Base-by-base conservation (phyloP, 2,888 invertebrate species). In the Agonopterix arenella region DNA sequence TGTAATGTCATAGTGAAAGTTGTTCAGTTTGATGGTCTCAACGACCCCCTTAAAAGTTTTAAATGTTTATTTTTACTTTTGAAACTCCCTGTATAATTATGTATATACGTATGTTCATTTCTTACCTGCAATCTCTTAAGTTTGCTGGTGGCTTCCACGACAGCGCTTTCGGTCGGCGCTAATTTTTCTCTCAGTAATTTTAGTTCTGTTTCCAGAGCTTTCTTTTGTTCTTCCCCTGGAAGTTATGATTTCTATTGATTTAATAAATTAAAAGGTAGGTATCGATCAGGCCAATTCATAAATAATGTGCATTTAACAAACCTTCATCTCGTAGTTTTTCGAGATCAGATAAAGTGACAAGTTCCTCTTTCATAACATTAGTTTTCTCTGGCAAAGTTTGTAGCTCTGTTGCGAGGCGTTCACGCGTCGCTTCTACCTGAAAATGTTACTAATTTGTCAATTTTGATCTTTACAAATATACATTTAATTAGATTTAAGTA, bases 331-430 rank as follows among this genome's bases (percentile, higher is more conserved):
- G 88, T 8, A 93, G 69, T 37, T 78, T 84, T 43, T 92, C 93
- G 4, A 94, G 71, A 69, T 94, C 92, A 4, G 91, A 88, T 46
- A 93, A 84, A 2, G 84, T 84, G 0, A 88, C 70, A 28, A 94
- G 83, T 64, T 95, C 94, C 46, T 89, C 89, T 58, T 91, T 88
- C 92, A 93, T 93, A 3, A 89, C 89, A 52, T 80, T 88, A 13
- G 94, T 92, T 73, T 93, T 94, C 48, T 92, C 91, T 49, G 94
- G 93, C 52, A 95, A 75, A 45, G 93, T 92, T 61, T 92, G 91
- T 36, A 94, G 86, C 81, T 93, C 90, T 0, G 80, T 74, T 4
- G 80, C 85, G 2, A 91, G 70, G 2, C 90, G 83, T 53, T 86
- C 82, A 13, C 90, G 82, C 1, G 90, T 83, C 1, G 77, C 67